Base-by-base conservation (phyloP, 2,888 invertebrate species). In the Erebia aethiops region DNA sequence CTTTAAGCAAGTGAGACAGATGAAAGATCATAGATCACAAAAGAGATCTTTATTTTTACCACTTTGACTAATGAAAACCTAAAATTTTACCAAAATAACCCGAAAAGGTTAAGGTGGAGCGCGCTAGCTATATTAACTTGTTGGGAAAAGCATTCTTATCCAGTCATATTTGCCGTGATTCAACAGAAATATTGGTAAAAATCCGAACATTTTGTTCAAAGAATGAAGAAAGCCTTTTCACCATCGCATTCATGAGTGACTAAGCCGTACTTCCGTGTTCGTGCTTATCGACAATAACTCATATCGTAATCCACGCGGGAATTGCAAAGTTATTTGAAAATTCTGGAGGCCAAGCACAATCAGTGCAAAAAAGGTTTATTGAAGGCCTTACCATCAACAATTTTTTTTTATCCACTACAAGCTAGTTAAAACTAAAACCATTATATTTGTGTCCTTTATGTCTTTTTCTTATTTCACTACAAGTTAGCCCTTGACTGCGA, bases 271-370 rank as follows among this genome's bases (percentile, higher is more conserved):
- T 18, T 46, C 46, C 21, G 3, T 18, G 21, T 62, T 62, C 62
- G 62, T 62, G 62, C 21, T 62, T 46, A 62, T 62, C 62, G 62
- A 21, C 49, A 62, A 62, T 62, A 62, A 62, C 62, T 62, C 62
- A 62, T 62, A n/a, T 14, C 49, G 62, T 49, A 62, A 49, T 49
- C 49, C 62, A 62, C 62, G 62, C 62, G 62, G 8, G 62, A 62
- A 62, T 62, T 62, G 62, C 49, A 62, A 62, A 62, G 62, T 46
- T 46, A 62, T 62, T 49, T 46, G 18, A 62, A 62, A 46, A 46
- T 57, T 4, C 21, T 7, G 8, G 13, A 26, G 21, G 26, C 18
- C 16, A 54, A 54, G 54, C 18, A 10, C 11, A 18, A 54, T 9
- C 18, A 18, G 18, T 18, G 10, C 54, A 10, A 46, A 54, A 16